These are phyloP conservation scores for Plestiodon gilberti DNA, from an alignment of 2,113 vertebrate species.

Conservation along the genomic window DNA sequence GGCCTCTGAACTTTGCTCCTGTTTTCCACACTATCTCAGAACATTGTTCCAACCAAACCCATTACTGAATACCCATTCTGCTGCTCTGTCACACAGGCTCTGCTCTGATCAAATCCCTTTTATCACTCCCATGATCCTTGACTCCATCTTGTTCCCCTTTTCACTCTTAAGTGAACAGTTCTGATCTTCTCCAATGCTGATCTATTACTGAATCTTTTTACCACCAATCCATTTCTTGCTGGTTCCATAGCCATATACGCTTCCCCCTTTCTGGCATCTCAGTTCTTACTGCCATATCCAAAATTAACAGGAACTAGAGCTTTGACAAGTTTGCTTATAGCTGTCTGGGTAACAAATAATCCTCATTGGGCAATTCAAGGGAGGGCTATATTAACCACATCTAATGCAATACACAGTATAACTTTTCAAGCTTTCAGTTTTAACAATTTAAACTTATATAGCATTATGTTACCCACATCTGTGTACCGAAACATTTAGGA, in stretches of 20 bases:
- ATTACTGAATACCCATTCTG: not conserved
- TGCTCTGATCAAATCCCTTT: not conserved
- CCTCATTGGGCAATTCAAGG: not conserved
- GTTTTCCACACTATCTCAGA: not conserved
- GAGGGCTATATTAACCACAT: not conserved
- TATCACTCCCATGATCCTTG: not conserved
- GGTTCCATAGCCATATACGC: not conserved
- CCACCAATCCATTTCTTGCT: not conserved
- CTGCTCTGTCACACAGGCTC: not conserved
- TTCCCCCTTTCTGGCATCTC: not conserved
- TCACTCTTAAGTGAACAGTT: not conserved
- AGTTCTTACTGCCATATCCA: not conserved
- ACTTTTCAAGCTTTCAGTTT: conserved; percentile 27
- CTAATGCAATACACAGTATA: conserved; percentile 1
- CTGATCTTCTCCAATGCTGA: not conserved
- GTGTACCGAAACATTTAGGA: conserved; percentile 41
- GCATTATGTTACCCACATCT: not conserved
- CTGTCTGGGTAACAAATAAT: not conserved
- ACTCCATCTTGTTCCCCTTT: not conserved
- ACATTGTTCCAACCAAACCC: not conserved
- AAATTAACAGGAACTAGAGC: not conserved
- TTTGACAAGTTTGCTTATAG: not conserved
- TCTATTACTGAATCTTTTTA: not conserved
- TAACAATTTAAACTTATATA: conserved; percentile 19
- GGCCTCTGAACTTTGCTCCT: not conserved